Percentiles rank a stretch among this genome's conserved stretches.
Conservation (phyloP, 2,113 vertebrate species). For the Rutilus rutilus region DNA sequence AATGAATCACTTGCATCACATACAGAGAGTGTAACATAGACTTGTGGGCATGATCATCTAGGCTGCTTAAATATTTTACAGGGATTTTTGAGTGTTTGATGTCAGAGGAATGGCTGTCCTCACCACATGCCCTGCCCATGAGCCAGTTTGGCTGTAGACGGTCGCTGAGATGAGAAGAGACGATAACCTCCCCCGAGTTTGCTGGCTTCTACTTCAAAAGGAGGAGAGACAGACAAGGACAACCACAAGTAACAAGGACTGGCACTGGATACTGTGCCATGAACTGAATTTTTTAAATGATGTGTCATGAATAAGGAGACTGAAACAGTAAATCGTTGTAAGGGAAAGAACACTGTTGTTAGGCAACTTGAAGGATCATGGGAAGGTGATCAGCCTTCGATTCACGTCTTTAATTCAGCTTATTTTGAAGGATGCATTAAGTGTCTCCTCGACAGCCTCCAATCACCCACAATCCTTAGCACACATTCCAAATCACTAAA, state of each 20-base stretch:
- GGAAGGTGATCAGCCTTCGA: too few species aligned
- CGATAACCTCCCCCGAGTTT: neutral
- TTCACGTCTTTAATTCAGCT: too few species aligned
- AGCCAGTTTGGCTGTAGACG: slow-evolving; percentile 33
- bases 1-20: neutral
- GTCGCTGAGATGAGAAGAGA: slow-evolving; percentile 12
- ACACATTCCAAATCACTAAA: too few species aligned
- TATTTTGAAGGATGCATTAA: too few species aligned
- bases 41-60: neutral
- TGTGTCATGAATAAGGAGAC: neutral
- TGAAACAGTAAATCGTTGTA: neutral
- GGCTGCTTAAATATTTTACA: neutral
- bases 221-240: slow-evolving; percentile 36
- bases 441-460: too few species aligned
- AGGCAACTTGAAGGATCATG: too few species aligned
- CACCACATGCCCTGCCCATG: too few species aligned
- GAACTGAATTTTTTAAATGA: neutral
- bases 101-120: neutral
- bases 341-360: neutral
- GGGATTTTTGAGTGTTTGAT: slow-evolving; percentile 8
- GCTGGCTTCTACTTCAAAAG: slow-evolving; percentile 47
- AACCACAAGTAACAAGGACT: slow-evolving; percentile 38
- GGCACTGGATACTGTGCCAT: neutral
- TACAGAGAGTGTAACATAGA: neutral
- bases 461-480: too few species aligned